Conservation (phyloP, 2,888 invertebrate genomes). For the Leistus spinibarbis region DNA sequence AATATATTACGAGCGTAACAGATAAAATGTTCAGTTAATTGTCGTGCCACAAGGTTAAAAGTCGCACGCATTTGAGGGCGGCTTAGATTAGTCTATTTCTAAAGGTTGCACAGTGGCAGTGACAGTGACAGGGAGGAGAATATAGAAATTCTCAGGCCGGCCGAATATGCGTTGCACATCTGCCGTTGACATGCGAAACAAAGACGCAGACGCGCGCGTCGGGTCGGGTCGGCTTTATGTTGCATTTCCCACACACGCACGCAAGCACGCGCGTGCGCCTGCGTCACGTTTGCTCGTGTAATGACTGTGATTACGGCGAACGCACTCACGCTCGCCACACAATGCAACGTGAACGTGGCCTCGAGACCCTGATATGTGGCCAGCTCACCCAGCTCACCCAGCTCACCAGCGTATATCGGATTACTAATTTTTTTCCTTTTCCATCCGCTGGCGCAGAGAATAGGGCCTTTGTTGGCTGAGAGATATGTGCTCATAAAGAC, state of each 20-base stretch:
- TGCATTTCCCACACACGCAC: conserved; percentile 41
- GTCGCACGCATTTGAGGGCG: conserved; percentile 41
- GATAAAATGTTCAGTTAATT: background rate
- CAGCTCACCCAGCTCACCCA: too few relatives aligned
- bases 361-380: background rate
- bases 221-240: conserved; percentile 56
- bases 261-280: conserved; percentile 46
- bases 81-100: conserved; percentile 40
- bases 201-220: conserved; percentile 55
- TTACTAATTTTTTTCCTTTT: background rate
- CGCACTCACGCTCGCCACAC: conserved; percentile 7
- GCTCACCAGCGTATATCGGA: background rate
- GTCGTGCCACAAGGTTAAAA: background rate
- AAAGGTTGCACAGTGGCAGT: conserved; percentile 38
- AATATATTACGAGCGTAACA: background rate
- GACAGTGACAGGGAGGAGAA: conserved; percentile 44
- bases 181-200: conserved; percentile 62
- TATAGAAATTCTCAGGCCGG: conserved; percentile 45
- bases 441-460: background rate
- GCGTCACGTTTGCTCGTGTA: conserved; percentile 16
- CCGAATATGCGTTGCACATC: conserved; percentile 57
- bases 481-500: background rate
- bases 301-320: conserved; percentile 29
- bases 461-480: background rate
- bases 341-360: background rate